Conservation (phyloP, 2,113 vertebrate species). For the Odontesthes bonariensis region DNA sequence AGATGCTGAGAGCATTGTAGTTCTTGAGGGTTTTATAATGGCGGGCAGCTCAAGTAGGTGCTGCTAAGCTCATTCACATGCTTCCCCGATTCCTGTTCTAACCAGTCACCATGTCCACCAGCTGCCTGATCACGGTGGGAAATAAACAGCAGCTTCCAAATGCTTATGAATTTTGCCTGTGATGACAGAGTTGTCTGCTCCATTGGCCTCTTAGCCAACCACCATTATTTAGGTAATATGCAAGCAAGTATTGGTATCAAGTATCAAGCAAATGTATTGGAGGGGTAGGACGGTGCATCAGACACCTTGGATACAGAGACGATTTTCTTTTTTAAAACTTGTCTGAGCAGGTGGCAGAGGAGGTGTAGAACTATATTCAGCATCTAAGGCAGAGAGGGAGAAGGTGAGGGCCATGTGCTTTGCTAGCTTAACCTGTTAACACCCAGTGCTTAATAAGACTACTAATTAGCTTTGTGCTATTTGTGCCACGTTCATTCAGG, state of each 20-base stretch:
- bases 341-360: constrained; percentile 45
- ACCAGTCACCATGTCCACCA: constrained; percentile 64
- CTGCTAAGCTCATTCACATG: constrained; percentile 81
- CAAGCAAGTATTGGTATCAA: too few species aligned
- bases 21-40: constrained; percentile 60
- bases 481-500: constrained; percentile 53
- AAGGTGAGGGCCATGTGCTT: constrained; percentile 36
- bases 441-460: constrained; percentile 49
- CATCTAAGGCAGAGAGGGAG: constrained; percentile 4
- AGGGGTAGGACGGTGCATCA: background rate
- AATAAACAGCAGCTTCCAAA: constrained; percentile 59
- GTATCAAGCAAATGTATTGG: constrained; percentile 1
- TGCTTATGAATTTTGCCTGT: constrained; percentile 33
- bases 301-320: background rate
- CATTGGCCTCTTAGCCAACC: constrained; percentile 27
- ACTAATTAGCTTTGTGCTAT: constrained; percentile 68
- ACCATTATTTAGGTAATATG: constrained; percentile 18
- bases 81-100: constrained; percentile 62
- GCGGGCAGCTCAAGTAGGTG: constrained; percentile 68
- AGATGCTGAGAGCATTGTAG: constrained; percentile 34
- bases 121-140: constrained; percentile 61
- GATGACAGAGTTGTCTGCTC: constrained; percentile 20
- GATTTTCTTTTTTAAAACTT: constrained; percentile 1
- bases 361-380: constrained; percentile 31
- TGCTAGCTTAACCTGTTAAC: constrained; percentile 58